These are phyloP conservation scores for Polyergus mexicanus DNA, from an alignment of 1,140 invertebrate genomes.

Conservation along the genomic window DNA sequence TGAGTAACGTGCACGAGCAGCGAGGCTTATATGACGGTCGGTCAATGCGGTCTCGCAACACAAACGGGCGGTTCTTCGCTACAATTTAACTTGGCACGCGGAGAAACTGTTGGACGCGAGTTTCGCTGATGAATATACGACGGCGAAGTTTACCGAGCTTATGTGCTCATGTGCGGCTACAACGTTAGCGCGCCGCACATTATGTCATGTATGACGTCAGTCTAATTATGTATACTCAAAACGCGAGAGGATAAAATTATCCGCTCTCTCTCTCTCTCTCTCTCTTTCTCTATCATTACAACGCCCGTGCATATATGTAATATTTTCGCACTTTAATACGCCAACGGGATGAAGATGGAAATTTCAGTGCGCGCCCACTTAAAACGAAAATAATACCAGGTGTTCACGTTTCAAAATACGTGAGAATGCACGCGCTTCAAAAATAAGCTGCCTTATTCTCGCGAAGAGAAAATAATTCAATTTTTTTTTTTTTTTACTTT, in stretches of 20 bases:
- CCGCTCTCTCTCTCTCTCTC: neutral
- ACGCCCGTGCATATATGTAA: neutral
- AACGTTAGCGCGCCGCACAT: constrained; percentile 30
- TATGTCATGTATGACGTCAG: constrained; percentile 58
- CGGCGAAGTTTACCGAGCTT: constrained; percentile 58
- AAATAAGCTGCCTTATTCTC: neutral
- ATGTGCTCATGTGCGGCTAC: constrained; percentile 37
- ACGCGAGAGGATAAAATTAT: constrained; percentile 43
- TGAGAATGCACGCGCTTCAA: neutral
- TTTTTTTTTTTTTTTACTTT: neutral
- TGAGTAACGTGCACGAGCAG: constrained; percentile 27
- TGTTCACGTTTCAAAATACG: neutral
- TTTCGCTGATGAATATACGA: constrained; percentile 62
- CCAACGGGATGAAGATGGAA: neutral
- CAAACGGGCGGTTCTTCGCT: constrained; percentile 57
- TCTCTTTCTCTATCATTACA: constrained; percentile 34
- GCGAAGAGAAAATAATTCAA: neutral
- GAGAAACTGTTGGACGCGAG: constrained; percentile 54
- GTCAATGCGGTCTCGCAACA: constrained; percentile 54
- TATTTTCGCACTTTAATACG: constrained; percentile 47
- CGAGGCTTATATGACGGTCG: constrained; percentile 49
- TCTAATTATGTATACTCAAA: constrained; percentile 61
- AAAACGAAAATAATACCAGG: neutral
- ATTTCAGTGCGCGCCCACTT: neutral
- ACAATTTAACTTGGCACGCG: constrained; percentile 60